Conservation (phyloP, 2,888 invertebrate genomes). For the Perithous albicinctus region DNA sequence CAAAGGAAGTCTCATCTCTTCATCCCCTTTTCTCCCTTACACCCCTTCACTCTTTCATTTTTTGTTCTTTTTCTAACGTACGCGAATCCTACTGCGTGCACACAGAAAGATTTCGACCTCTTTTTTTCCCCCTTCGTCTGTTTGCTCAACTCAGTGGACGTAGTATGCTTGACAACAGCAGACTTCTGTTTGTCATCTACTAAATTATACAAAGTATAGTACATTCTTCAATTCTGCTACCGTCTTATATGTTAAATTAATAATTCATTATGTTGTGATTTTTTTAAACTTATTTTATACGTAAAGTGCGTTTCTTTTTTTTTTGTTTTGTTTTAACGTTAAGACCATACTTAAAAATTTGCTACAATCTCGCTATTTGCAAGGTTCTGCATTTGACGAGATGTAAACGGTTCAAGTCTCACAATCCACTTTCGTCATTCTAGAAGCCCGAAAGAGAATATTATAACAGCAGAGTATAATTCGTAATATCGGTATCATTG, state of each 20-base stretch:
- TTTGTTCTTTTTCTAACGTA: slow-evolving; percentile 47
- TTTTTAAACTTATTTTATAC: background rate
- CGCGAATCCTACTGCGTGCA: slow-evolving; percentile 35
- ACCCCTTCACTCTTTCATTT: slow-evolving; percentile 33
- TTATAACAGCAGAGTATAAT: slow-evolving; percentile 52
- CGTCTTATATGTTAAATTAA: background rate
- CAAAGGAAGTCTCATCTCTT: slow-evolving; percentile 77
- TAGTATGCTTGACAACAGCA: background rate
- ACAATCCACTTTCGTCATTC: background rate
- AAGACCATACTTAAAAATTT: background rate
- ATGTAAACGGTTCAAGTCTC: background rate
- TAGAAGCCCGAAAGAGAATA: slow-evolving; percentile 57
- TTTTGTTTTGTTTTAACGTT: background rate
- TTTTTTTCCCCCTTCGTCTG: background rate
- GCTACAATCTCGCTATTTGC: too few species aligned
- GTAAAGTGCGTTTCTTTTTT: background rate
- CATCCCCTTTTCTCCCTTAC: slow-evolving; percentile 55
- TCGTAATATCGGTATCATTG: slow-evolving; percentile 49
- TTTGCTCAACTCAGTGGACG: background rate
- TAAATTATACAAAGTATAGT: background rate
- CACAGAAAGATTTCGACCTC: slow-evolving; percentile 21
- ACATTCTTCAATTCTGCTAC: background rate
- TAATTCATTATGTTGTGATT: background rate
- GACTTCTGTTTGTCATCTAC: slow-evolving; percentile 8
- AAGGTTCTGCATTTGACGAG: background rate